Evolutionary conservation across 2,113 vertebrate genomes (phyloP), one percentile per base, ranked within the genome.

Genomic region (Tenebrosternarchus preto): DNA sequence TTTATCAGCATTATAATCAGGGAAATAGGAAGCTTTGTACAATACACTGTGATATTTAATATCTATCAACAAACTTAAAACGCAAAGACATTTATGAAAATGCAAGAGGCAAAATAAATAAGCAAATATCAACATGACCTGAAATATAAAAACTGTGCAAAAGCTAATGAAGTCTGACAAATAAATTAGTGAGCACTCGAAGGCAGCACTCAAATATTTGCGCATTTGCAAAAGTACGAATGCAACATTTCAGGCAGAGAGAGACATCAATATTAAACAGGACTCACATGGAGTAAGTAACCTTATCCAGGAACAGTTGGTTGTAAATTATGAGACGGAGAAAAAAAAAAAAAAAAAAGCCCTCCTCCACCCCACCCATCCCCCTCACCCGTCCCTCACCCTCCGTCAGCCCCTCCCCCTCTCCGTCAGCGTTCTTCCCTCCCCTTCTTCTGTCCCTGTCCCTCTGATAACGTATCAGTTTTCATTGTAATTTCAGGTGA

Each of bases 401-500:
- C 76, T 88, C 81, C 77, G 69, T 83, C 82, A 85, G 72, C 89
- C 83, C 86, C 86, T 24, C 76, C 71, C 85, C 77, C 82, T 85
- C 83, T 90, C 87, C 78, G 71, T 85, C 61, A 73, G 73, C 82
- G 69, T 55, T 67, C 59, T 60, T 78, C 64, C 74, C 72, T 67
- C 66, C 63, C 72, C 71, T 72, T 79, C 61, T 53, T 85, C 72
- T 87, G 81, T 77, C 74, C 86, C 86, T 88, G 88, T 90, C 89
- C 87, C 87, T 80, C 85, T 87, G 93, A 94, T 94, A 93, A 93
- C 91, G 91, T 94, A 94, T 94, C 93, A 90, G 90, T 93, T 93
- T 94, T 92, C 92, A 92, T 93, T 94, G 92, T 92, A 93, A 93
- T 93, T 94, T 94, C 92, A 93, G 92, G 93, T 93, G 92, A 94